Conservation (phyloP, 2,113 vertebrate species). For the Triplophysa siluroides region DNA sequence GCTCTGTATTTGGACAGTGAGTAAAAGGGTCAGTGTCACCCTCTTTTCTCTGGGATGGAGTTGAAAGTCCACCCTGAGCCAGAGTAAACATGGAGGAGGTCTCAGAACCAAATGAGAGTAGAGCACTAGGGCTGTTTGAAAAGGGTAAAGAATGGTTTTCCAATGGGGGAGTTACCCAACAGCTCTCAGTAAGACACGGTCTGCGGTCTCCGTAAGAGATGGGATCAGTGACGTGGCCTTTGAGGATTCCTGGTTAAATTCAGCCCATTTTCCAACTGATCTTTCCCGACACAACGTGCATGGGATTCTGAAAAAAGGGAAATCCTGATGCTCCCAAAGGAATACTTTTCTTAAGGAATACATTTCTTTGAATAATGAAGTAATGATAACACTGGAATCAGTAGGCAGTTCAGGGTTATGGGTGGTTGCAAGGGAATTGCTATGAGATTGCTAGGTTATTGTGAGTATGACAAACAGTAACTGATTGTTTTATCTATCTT, state of each 20-base stretch:
- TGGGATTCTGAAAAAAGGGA: not conserved
- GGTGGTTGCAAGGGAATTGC: no score
- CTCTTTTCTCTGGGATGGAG: constrained; percentile 50
- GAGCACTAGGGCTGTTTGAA: constrained; percentile 64
- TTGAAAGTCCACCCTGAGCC: constrained; percentile 66
- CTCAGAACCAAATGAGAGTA: constrained; percentile 16
- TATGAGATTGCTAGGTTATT: no score
- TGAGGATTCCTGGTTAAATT: constrained; percentile 73
- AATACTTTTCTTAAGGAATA: not conserved
- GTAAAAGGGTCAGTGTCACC: constrained; percentile 48
- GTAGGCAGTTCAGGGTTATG: not conserved
- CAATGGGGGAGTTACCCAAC: constrained; percentile 61
- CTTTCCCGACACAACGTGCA: constrained; percentile 41
- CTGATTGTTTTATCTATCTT: no score
- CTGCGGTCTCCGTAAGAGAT: constrained; percentile 74
- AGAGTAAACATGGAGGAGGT: constrained; percentile 63
- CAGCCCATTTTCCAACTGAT: constrained; percentile 30
- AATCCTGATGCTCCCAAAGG: constrained; percentile 6
- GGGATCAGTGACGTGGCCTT: constrained; percentile 75
- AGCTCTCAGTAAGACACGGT: constrained; percentile 35
- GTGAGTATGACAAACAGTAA: no score
- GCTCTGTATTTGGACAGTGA: constrained; percentile 41
- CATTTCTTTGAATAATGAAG: not conserved
- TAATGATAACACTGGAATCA: not conserved
- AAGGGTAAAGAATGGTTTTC: constrained; percentile 57